Evolutionary conservation across 2,888 invertebrate species (phyloP).

Genomic region (Diarsia mendica): DNA sequence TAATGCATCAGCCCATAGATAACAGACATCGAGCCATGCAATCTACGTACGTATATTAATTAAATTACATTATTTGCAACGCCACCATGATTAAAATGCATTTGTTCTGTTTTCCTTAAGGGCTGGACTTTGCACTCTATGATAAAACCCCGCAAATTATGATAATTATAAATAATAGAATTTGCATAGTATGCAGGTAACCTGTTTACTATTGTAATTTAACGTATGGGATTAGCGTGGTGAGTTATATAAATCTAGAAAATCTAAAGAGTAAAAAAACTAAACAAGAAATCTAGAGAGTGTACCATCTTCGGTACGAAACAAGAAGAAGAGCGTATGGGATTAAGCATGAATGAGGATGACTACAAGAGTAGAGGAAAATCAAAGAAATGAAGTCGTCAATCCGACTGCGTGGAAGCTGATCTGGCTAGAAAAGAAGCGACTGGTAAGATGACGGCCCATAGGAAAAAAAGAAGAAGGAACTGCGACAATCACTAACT

Average conservation of each 20-base stretch:
- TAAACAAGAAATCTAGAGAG: background rate
- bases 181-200: slow-evolving; percentile 2
- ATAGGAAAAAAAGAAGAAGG: background rate
- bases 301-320: background rate
- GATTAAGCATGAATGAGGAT: background rate
- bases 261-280: background rate
- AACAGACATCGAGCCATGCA: too few relatives aligned
- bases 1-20: too few relatives aligned
- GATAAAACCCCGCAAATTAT: slow-evolving; percentile 15
- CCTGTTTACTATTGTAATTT: background rate
- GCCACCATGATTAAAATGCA: slow-evolving; percentile 13
- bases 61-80: slow-evolving; percentile 26
- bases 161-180: slow-evolving; percentile 28
- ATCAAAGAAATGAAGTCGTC: background rate
- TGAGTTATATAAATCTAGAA: background rate
- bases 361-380: background rate
- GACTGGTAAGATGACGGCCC: background rate
- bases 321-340: background rate
- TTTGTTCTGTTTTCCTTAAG: slow-evolving; percentile 38
- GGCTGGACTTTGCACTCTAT: slow-evolving; percentile 29
- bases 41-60: too few relatives aligned
- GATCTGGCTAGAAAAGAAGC: background rate
- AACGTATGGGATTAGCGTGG: background rate
- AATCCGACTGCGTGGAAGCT: background rate
- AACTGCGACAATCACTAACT: background rate